These are phyloP conservation scores for Lasioglossum oenotherae DNA, from an alignment of 2,888 invertebrate species.

Conservation along the genomic window DNA sequence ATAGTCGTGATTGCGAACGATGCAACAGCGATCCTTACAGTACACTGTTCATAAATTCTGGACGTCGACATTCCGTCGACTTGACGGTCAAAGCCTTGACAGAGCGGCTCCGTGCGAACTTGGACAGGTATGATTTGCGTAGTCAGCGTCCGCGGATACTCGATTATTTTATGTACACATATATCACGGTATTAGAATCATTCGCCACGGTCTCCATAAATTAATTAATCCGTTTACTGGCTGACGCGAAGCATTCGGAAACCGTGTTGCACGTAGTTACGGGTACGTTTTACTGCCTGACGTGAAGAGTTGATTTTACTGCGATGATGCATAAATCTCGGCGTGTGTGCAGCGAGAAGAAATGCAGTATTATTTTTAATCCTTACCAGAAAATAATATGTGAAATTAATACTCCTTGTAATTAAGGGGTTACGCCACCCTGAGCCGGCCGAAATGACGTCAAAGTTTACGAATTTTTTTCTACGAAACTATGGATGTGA, in stretches of 20 bases:
- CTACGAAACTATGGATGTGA: no score
- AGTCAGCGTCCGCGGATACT: background rate
- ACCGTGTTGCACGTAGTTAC: background rate
- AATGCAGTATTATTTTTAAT: background rate
- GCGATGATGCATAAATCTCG: background rate
- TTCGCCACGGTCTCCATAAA: slow-evolving; percentile 5
- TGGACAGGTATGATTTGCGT: background rate
- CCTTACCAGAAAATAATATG: background rate
- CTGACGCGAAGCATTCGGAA: background rate
- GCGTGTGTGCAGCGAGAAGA: background rate
- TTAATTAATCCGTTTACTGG: background rate
- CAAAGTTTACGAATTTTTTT: no score
- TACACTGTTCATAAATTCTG: background rate
- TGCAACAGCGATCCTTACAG: background rate
- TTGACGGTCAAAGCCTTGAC: slow-evolving; percentile 2
- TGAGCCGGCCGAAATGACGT: no score
- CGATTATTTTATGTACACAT: background rate
- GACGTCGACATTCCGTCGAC: background rate
- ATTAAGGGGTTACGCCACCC: no score
- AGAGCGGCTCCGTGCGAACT: background rate
- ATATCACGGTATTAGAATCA: slow-evolving; percentile 17
- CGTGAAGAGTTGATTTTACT: background rate
- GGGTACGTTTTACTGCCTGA: background rate
- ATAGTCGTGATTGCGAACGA: slow-evolving; percentile 17
- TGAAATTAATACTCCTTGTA: background rate